A percentile compares a stretch with the other conserved stretches of the same genome.
Conservation (phyloP, 2,113 vertebrate species). For the Cinclus cinclus region DNA sequence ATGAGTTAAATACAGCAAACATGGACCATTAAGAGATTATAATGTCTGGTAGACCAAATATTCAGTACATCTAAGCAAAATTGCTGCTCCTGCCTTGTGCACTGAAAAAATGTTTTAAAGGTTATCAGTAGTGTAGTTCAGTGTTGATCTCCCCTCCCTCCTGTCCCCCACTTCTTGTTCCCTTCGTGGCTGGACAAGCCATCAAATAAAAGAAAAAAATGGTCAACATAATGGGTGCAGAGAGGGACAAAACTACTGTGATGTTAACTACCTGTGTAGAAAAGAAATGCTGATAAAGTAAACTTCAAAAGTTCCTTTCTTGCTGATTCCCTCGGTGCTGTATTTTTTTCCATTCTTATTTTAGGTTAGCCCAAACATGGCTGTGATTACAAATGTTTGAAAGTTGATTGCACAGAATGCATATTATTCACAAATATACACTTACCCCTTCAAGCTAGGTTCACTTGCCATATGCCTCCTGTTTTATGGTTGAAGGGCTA, state of each 20-base stretch:
- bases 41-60: background rate
- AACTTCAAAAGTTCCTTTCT: background rate
- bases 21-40: background rate
- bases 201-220: background rate
- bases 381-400: background rate
- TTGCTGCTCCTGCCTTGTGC: background rate
- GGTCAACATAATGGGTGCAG: background rate
- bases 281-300: background rate
- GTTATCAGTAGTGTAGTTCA: background rate
- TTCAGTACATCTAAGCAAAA: background rate
- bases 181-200: background rate
- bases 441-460: background rate
- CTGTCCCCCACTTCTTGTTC: background rate
- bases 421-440: background rate
- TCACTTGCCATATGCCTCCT: background rate
- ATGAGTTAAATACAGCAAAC: background rate
- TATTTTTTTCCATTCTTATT: background rate
- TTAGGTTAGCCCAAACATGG: background rate
- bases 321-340: background rate
- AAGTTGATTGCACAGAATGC: background rate
- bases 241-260: background rate
- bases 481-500: background rate
- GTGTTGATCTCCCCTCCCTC: accelerated
- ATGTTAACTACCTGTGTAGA: background rate
- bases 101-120: background rate